Base-by-base conservation (phyloP, 2,113 vertebrate species). In the Tringa solitaria region DNA sequence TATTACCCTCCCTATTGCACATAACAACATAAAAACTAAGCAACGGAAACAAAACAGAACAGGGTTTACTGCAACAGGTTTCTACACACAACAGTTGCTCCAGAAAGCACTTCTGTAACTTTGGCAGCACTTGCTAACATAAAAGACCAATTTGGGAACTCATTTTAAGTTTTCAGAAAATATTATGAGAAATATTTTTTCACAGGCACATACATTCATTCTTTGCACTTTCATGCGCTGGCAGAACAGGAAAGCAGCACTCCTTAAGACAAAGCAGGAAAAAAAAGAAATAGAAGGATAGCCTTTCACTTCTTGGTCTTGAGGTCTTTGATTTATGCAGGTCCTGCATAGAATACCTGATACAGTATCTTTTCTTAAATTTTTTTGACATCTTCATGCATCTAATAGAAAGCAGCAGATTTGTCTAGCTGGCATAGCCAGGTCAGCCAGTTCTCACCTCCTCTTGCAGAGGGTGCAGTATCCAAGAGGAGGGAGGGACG, bases 41-140 rank as follows among this genome's bases (percentile, higher is more conserved):
- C 48, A 70, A 89, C 30, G 45, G 77, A 89, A 95, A 93, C 84
- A 94, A 87, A 95, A 61, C 30, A 48, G 85, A 41, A 64, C 32
- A 72, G 22, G 82, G 63, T 83, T 96, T 96, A 88, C 82, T 86
- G 37, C 2, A 59, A 91, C 91, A 96, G 91, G 67, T 95, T 94
- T 85, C 89, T 85, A 60, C 54, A 80, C n/a, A 90, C 23, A 87
- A 57, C n/a, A 89, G 64, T 92, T 89, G n/a, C 56, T 81, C 35
- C 53, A 90, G 80, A 89, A 92, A 87, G 12, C 69, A 75, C 26
- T 72, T 82, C 30, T 84, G 16, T 87, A 93, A 93, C 89, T 93
- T 94, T 76, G 74, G 57, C 84, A 93, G 60, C 74, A 63, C 64
- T 94, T 89, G 51, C 48, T 82, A 56, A 30, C 70, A 69, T 89